Conservation (phyloP, 1,140 invertebrate species). For the Aphelinus certus region DNA sequence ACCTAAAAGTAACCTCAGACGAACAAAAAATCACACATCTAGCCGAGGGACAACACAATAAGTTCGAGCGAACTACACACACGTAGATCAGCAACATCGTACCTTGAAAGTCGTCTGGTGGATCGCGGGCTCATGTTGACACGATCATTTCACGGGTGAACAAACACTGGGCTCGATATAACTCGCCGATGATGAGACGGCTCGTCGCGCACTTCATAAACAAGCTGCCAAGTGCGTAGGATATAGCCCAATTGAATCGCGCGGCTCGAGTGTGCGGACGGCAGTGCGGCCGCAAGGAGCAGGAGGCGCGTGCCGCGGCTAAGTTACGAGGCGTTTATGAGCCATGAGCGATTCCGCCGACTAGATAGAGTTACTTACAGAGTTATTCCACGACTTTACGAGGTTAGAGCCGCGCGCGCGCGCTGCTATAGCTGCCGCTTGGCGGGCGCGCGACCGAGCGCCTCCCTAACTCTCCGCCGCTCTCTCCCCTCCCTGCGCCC, state of each 20-base stretch:
- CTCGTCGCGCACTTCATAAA: constrained; percentile 8
- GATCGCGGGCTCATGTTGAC: constrained; percentile 31
- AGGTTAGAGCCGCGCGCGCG: constrained; percentile 44
- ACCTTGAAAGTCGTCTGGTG: constrained; percentile 4
- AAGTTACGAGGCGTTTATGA: constrained; percentile 66
- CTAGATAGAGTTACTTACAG: constrained; percentile 59
- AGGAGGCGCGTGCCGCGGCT: constrained; percentile 59
- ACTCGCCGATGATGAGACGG: neutral
- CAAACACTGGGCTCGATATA: constrained; percentile 12
- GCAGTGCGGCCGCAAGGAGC: neutral
- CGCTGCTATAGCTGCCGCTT: constrained; percentile 16
- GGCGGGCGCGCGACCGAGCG: constrained; percentile 23
- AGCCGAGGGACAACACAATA: neutral
- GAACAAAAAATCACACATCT: neutral
- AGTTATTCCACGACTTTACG: constrained; percentile 60
- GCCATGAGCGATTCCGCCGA: constrained; percentile 60
- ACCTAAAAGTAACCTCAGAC: no score
- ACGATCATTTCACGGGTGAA: constrained; percentile 39
- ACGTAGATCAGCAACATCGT: neutral
- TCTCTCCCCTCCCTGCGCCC: constrained; percentile 34
- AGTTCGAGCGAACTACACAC: neutral
- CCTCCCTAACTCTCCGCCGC: constrained; percentile 37
- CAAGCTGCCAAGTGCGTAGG: no score
- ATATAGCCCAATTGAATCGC: no score
- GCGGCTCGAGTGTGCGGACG: constrained; percentile 6